Percentiles rank a stretch among this genome's conserved stretches.
Evolutionary conservation across 2,113 vertebrate species (phyloP).

Genomic region (Copsychus sechellarum): DNA sequence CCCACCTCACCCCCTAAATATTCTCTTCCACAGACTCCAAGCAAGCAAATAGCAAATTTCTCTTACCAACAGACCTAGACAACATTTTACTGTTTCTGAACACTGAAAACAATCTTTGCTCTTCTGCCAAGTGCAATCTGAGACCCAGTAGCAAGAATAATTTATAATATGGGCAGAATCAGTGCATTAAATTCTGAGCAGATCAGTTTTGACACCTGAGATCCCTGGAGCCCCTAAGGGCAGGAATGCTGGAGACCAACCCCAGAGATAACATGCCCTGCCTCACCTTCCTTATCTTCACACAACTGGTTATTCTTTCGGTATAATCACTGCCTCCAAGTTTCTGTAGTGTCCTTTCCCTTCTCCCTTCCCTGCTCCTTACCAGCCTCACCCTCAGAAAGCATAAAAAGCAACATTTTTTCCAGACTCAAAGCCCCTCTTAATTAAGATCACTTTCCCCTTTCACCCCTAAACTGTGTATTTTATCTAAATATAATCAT

Average conservation of each 20-base stretch:
- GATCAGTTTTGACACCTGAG: neutral
- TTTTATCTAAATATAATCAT: neutral
- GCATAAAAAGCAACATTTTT: fast-evolving
- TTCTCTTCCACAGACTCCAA: fast-evolving
- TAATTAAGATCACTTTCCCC: fast-evolving
- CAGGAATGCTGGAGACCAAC: neutral
- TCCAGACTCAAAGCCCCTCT: neutral
- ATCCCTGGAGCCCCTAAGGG: fast-evolving
- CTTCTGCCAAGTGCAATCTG: neutral
- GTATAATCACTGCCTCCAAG: neutral
- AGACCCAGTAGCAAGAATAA: neutral
- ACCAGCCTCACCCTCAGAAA: fast-evolving
- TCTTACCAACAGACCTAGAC: fast-evolving
- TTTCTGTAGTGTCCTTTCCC: fast-evolving
- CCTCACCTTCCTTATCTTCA: neutral
- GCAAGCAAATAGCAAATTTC: neutral
- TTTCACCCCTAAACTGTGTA: fast-evolving
- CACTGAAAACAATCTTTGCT: neutral
- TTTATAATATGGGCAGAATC: fast-evolving
- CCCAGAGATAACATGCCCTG: neutral
- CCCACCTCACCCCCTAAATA: neutral
- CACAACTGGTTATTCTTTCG: neutral
- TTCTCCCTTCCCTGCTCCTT: neutral
- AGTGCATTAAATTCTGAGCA: neutral
- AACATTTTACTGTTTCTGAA: neutral